Evolutionary conservation across 2,113 vertebrate genomes (phyloP).

Genomic region (Callithrix jacchus): DNA sequence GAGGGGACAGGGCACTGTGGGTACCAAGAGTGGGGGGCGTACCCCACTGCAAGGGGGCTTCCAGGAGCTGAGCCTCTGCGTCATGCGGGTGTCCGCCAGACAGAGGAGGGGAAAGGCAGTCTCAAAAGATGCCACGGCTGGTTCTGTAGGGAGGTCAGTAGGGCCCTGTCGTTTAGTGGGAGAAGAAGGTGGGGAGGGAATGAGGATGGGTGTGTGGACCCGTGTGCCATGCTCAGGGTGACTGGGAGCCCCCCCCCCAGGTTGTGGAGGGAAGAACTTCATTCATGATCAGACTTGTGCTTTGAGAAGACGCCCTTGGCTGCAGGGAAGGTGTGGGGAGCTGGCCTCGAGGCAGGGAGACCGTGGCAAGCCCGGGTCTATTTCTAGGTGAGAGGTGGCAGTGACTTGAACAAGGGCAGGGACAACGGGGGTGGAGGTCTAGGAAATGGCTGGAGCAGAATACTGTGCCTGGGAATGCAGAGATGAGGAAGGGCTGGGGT

Average conservation of each 20-base stretch:
- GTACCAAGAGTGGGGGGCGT: not conserved
- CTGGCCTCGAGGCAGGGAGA: not conserved
- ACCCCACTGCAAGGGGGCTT: not conserved
- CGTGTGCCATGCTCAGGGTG: not conserved
- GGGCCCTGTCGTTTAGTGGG: not conserved
- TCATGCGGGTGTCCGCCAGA: not conserved
- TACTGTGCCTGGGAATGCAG: not conserved
- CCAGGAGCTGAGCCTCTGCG: not conserved
- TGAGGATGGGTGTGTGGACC: rapidly evolving
- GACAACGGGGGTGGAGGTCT: not conserved
- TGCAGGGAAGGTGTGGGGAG: not conserved
- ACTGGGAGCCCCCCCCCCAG: rapidly evolving
- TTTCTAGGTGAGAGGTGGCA: not conserved
- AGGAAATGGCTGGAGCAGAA: not conserved
- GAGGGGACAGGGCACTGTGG: not conserved
- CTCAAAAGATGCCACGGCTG: not conserved
- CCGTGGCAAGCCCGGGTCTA: not conserved
- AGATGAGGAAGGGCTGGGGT: not conserved
- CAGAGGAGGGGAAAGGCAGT: not conserved
- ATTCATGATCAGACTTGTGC: not conserved
- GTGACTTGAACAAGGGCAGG: not conserved
- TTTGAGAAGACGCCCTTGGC: not conserved
- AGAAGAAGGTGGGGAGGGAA: not conserved
- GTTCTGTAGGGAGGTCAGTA: not conserved
- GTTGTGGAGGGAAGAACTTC: not conserved